Percentiles rank a stretch among this genome's conserved stretches.
phyloP scores from a whole-genome alignment of 2,888 invertebrate species.

The Yponomeuta cagnagella region DNA sequence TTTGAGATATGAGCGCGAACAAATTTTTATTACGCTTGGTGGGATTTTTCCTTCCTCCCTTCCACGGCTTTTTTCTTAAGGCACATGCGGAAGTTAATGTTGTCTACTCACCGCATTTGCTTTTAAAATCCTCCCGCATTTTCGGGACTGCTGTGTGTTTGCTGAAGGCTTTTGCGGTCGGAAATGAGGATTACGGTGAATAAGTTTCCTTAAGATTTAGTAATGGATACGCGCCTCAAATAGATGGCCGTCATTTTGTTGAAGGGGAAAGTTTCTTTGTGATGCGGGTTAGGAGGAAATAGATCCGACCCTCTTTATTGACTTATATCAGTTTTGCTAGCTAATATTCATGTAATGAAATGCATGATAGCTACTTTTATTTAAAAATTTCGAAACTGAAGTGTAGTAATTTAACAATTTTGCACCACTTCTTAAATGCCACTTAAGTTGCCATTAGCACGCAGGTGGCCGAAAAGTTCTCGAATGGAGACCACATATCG shows the following conservation, averaged over 20 bases:
- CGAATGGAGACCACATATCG: too few species aligned
- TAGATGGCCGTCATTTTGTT: not conserved
- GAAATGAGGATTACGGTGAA: not conserved
- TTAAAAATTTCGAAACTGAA: too few species aligned
- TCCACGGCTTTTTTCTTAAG: not conserved
- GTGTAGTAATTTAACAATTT: too few species aligned
- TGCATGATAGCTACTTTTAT: too few species aligned
- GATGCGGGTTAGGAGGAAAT: too few species aligned
- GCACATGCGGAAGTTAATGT: not conserved
- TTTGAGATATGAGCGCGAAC: not conserved
- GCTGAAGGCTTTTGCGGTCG: not conserved
- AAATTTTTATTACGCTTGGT: not conserved
- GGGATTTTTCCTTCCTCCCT: not conserved
- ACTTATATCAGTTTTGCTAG: too few species aligned
- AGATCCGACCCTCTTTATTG: too few species aligned
- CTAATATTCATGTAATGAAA: too few species aligned
- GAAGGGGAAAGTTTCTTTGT: not conserved
- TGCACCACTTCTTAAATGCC: too few species aligned
- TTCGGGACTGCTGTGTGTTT: not conserved
- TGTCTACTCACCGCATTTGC: not conserved
- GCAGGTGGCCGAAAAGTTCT: too few species aligned
- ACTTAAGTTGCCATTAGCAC: too few species aligned
- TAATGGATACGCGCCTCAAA: not conserved
- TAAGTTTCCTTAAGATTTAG: not conserved
- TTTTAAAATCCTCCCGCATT: not conserved